These are phyloP conservation scores for Baronia brevicornis DNA, from an alignment of 2,888 invertebrate genomes.

Conservation along the genomic window DNA sequence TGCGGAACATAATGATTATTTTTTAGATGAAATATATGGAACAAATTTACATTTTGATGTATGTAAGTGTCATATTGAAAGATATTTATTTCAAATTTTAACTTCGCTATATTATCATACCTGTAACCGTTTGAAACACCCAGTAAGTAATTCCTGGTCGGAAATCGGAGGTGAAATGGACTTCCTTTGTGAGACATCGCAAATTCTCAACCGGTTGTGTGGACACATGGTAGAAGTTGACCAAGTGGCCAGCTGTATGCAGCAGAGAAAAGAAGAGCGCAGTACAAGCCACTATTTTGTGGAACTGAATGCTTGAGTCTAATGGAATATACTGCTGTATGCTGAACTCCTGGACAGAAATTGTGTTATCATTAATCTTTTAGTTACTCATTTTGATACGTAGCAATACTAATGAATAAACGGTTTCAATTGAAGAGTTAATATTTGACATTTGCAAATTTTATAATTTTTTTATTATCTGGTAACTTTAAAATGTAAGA, in stretches of 20 bases:
- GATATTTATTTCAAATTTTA: too few species aligned
- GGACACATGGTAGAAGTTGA: slow-evolving; percentile 98
- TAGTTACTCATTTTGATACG: too few species aligned
- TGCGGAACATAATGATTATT: too few species aligned
- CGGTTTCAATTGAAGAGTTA: too few species aligned
- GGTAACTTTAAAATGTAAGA: too few species aligned
- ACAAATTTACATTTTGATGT: too few species aligned
- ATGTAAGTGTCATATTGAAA: too few species aligned
- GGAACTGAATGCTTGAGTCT: slow-evolving; percentile 97
- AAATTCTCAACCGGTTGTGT: slow-evolving; percentile 96
- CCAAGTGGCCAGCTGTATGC: slow-evolving; percentile 95
- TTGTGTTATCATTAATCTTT: too few species aligned
- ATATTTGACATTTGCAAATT: too few species aligned
- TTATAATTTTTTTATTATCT: too few species aligned
- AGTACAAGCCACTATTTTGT: slow-evolving; percentile 96
- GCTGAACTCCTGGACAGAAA: slow-evolving; percentile 82
- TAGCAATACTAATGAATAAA: too few species aligned
- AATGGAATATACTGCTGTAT: slow-evolving; percentile 95
- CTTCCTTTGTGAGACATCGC: slow-evolving; percentile 93
- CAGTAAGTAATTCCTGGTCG: slow-evolving; percentile 96
- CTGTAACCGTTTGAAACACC: slow-evolving; percentile 96
- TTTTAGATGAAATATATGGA: too few species aligned
- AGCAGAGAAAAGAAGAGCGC: slow-evolving; percentile 94
- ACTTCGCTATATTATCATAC: slow-evolving; percentile 56
- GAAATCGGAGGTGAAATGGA: slow-evolving; percentile 95